Conservation (phyloP, 2,113 vertebrate genomes). For the Kryptolebias marmoratus region DNA sequence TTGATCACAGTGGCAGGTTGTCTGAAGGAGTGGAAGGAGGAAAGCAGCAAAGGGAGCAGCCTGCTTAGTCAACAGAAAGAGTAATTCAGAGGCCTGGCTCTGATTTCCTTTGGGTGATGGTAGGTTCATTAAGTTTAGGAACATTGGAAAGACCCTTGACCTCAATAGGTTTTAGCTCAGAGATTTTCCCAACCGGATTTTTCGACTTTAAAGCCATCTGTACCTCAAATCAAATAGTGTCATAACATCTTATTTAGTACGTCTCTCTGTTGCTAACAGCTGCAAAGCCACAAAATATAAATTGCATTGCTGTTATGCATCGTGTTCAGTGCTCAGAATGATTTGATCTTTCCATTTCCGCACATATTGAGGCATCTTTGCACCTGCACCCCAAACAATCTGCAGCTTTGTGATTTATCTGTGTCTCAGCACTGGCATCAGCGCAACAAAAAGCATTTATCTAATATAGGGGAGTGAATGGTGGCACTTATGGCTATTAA, state of each 20-base stretch:
- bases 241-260: too few relatives aligned
- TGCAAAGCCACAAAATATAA: too few relatives aligned
- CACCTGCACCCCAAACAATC: too few relatives aligned
- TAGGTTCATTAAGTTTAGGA: slow-evolving; percentile 16
- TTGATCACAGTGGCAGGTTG: slow-evolving; percentile 46
- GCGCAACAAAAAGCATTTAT: slow-evolving; percentile 8
- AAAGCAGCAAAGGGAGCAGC: slow-evolving; percentile 19
- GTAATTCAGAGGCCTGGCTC: not conserved
- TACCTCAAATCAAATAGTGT: not conserved
- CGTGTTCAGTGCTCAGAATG: too few relatives aligned
- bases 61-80: slow-evolving; percentile 51
- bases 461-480: not conserved
- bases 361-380: too few relatives aligned
- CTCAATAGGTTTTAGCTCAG: not conserved
- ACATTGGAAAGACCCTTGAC: slow-evolving; percentile 25
- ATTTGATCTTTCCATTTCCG: too few relatives aligned
- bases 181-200: not conserved
- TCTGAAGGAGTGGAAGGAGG: slow-evolving; percentile 20
- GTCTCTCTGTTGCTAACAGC: too few relatives aligned
- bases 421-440: not conserved
- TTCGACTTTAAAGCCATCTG: not conserved
- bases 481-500: slow-evolving; percentile 21
- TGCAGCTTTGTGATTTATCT: too few relatives aligned
- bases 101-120: slow-evolving; percentile 25
- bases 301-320: too few relatives aligned